Evolutionary conservation across 1,140 invertebrate species (phyloP), one percentile per base, ranked within the genome.

Genomic region (Laodelphax striatellus): DNA sequence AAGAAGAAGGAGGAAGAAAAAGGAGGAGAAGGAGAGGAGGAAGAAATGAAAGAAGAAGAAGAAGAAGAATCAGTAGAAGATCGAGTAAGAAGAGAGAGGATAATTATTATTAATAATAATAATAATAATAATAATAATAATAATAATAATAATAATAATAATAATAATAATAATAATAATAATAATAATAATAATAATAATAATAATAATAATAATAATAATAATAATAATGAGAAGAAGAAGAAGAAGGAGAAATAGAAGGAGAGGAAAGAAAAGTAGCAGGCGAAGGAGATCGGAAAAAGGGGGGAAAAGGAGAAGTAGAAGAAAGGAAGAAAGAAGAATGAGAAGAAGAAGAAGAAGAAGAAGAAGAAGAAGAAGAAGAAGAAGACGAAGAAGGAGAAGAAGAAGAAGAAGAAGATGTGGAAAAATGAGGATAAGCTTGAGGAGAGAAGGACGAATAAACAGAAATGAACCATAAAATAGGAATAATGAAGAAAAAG

Each of bases 291-390:
- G 28, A 38, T 34, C 6, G 28, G 16, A 34, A 24, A 56, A 38
- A 5, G 28, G 19, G 28, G 17, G 55, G 34, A 38, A 34, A 38
- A 56, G 55, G 34, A 38, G 28, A 31, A 57, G 55, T 10, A 42
- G 31, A 42, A 57, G 55, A 54, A 31, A n/a, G n/a, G 24, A 11
- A 28, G 13, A 11, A 28, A 28, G 24, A 28, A 28, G 22, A 31
- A 54, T 6, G 24, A 31, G 31, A 31, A 54, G 52, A 28, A 31
- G 31, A 42, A 57, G n/a, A 57, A 42, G 42, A 42, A 57, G 55
- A 57, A 42, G 42, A 42, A 57, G 55, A 57, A 42, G 22, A 42
- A 57, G 55, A 57, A 42, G 22, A 42, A 57, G 55, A 41, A 42
- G 42, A 42, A 57, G 55, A 57, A 42, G 42, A 42, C 43, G 55